Base-by-base conservation (phyloP, 2,797 vertebrate species). In the Bradypus variegatus region DNA sequence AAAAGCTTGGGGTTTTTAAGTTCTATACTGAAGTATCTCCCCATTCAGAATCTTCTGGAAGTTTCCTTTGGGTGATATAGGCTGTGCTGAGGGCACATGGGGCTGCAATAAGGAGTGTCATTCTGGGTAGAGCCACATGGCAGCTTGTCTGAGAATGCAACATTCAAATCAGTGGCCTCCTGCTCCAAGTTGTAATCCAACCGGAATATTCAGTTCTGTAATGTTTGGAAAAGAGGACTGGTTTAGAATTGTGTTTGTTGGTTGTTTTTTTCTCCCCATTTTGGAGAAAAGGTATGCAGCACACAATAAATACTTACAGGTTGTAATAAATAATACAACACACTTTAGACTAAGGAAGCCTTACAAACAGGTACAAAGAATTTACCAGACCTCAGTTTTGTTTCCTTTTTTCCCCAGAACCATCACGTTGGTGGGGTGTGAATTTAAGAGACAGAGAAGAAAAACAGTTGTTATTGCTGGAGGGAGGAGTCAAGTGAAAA, bases 261-360 rank as follows among this genome's bases (percentile, higher is more conserved):
- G 70, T 36, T 79, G 76, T 48, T 76, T 33, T 45, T 55, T 29
- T 78, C 81, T 72, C 81, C 79, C 31, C 41, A 85, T 83, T 94
- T 91, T 73, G 45, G 73, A 65, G 73, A 73, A 90, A 80, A 91
- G 81, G 45, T 89, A 67, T 3, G n/a, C 75, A 80, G 23, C 10
- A 64, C 23, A 53, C 70, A 91, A 95, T 96, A 94, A 92, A 95
- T 92, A 96, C 94, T 94, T 93, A 90, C 88, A 75, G 13, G 13
- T 31, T 27, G 6, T 81, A 76, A 92, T 93, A 93, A 95, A 94
- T 95, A 95, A 94, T 94, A 87, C 67, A 96, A 53, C 70, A 80
- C 41, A 60, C 27, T 29, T 88, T 80, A 62, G 38, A 88, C 25
- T 48, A 76, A 79, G 67, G 50, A 69, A 88, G 55, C 14, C 69